Conservation (phyloP, 92 coral and sea anemone genomes). For the Isaurus tuberculatus region DNA sequence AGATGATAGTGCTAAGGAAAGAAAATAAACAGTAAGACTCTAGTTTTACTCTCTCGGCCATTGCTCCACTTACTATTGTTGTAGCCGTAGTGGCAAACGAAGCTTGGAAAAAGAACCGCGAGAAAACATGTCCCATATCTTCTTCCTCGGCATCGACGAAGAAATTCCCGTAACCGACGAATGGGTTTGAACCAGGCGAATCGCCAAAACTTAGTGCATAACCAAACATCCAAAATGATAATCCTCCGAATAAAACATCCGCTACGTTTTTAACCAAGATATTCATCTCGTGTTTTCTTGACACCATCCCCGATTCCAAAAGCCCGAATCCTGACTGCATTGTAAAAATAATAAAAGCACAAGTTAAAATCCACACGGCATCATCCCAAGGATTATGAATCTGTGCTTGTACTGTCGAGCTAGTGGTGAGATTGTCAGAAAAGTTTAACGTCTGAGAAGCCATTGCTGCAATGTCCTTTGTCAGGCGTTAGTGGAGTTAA, state of each 20-base stretch:
- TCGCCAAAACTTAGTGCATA: slow-evolving; percentile 67
- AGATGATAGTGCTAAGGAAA: slow-evolving; percentile 65
- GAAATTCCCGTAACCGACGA: slow-evolving; percentile 66
- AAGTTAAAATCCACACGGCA: slow-evolving; percentile 71
- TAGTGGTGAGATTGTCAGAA: background rate
- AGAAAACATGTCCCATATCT: slow-evolving; percentile 64
- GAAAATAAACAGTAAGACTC: slow-evolving; percentile 72
- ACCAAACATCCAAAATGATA: slow-evolving; percentile 77
- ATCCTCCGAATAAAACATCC: slow-evolving; percentile 71
- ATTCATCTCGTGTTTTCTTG: slow-evolving; percentile 73
- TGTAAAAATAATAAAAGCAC: slow-evolving; percentile 71
- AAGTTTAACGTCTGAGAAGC: slow-evolving; percentile 17
- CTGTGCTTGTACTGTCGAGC: background rate
- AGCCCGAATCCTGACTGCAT: slow-evolving; percentile 76
- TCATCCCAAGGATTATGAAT: slow-evolving; percentile 75
- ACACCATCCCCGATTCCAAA: slow-evolving; percentile 73
- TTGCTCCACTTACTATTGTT: slow-evolving; percentile 70
- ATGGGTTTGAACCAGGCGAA: slow-evolving; percentile 57
- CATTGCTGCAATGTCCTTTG: slow-evolving; percentile 4
- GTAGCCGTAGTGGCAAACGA: slow-evolving; percentile 77
- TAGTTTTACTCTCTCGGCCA: slow-evolving; percentile 75
- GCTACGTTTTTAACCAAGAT: slow-evolving; percentile 70
- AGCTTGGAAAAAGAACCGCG: slow-evolving; percentile 71
- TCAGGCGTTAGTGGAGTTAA: background rate
- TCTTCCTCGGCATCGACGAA: slow-evolving; percentile 69